Evolutionary conservation across 1,140 invertebrate genomes (phyloP).

Genomic region (Macrocentrus cingulum): DNA sequence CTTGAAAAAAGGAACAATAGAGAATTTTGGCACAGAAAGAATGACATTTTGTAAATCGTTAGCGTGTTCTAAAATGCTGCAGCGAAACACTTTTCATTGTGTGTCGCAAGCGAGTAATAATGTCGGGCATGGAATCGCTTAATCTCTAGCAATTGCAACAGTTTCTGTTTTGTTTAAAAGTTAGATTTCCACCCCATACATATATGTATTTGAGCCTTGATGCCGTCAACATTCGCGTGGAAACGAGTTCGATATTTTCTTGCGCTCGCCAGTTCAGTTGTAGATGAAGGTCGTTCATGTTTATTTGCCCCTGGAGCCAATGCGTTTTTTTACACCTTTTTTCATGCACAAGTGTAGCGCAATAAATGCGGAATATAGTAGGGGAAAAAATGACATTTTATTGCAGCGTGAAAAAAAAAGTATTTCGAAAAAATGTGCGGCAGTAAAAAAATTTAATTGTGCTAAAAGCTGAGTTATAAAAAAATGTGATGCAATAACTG

Average conservation of each 20-base stretch:
- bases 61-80: background rate
- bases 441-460: too few relatives aligned
- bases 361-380: too few relatives aligned
- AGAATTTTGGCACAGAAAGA: too few relatives aligned
- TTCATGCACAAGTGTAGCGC: too few relatives aligned
- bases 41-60: background rate
- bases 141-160: conserved; percentile 19
- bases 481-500: too few relatives aligned
- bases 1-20: too few relatives aligned
- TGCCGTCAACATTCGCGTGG: conserved; percentile 16
- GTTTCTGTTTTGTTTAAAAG: conserved; percentile 23
- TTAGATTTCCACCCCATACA: conserved; percentile 20
- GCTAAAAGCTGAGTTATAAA: too few relatives aligned
- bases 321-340: too few relatives aligned
- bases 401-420: too few relatives aligned
- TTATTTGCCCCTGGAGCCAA: background rate
- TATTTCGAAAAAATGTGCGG: too few relatives aligned
- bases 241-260: conserved; percentile 23
- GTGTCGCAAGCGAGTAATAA: conserved; percentile 20
- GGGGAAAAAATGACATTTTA: too few relatives aligned
- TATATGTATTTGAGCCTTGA: conserved; percentile 10
- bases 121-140: conserved; percentile 19
- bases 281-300: background rate
- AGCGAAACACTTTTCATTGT: conserved; percentile 15
- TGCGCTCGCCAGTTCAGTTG: too few relatives aligned